These are phyloP conservation scores for Cinara cedri DNA, from an alignment of 2,888 invertebrate genomes.

Conservation along the genomic window DNA sequence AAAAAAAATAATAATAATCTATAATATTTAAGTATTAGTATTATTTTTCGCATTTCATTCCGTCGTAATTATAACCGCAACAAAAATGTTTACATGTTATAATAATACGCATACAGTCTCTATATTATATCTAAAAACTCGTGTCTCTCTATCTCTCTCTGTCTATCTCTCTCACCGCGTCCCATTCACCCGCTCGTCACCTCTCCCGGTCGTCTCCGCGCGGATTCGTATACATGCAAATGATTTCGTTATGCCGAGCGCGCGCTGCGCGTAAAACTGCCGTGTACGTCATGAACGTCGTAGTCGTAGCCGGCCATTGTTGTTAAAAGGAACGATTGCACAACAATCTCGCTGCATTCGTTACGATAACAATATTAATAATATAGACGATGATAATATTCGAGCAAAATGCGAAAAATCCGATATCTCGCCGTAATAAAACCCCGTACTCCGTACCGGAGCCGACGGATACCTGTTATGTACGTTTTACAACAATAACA, in stretches of 20 bases:
- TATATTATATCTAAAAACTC: too few relatives aligned
- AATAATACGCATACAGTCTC: too few relatives aligned
- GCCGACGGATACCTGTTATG: too few relatives aligned
- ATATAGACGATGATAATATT: too few relatives aligned
- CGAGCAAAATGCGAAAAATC: conserved; percentile 35
- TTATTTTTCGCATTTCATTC: conserved; percentile 9
- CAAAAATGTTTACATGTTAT: too few relatives aligned
- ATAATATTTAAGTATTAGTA: not conserved
- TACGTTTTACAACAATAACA: too few relatives aligned
- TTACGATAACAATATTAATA: too few relatives aligned
- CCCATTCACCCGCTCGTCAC: not conserved
- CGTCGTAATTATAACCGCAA: conserved; percentile 22
- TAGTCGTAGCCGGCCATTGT: conserved; percentile 26
- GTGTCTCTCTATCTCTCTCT: too few relatives aligned
- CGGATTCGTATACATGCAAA: conserved; percentile 47
- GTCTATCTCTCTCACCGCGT: not conserved
- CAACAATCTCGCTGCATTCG: conserved; percentile 26
- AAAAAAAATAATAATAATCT: too few relatives aligned
- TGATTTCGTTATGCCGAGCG: conserved; percentile 34
- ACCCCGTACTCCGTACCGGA: not conserved
- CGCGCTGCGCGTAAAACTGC: conserved; percentile 27
- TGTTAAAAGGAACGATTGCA: conserved; percentile 36
- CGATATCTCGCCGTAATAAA: not conserved
- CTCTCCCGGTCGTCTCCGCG: conserved; percentile 2
- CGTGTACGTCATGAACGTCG: conserved; percentile 37